Evolutionary conservation across 2,888 invertebrate species (phyloP), one percentile per base, ranked within the genome.

Genomic region (Eremobia ochroleuca): DNA sequence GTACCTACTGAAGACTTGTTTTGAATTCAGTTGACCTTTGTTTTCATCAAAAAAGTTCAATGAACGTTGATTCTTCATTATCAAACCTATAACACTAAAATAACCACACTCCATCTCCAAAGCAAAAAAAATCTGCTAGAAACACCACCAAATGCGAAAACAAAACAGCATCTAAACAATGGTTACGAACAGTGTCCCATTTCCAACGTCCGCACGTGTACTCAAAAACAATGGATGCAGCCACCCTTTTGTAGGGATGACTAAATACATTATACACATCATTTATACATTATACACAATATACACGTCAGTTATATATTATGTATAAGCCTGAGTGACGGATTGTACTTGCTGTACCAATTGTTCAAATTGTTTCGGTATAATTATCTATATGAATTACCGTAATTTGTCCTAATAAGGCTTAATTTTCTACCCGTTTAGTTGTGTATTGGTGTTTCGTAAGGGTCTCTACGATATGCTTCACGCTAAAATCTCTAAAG

Each of bases 221-320:
- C 31, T 65, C 68, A 74, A 81, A 88, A 89, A 89, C 90, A 89
- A 90, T 82, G 84, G 82, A 79, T 87, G 88, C 89, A 87, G 76
- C 85, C 76, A 79, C 87, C 87, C 85, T 92, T 92, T 90, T 92
- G 87, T 83, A 84, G 68, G 77, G 78, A 84, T 78, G 73, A 85
- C 88, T 87, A 87, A 90, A 83, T 77, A 59, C 46, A 66, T 76
- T 76, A 76, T 13, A 64, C 43, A 76, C 43, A 40, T 21, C 71
- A 71, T 71, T n/a, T 66, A 40, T 70, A 79, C 28, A 70, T 62
- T 83, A 87, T 87, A 67, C 31, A 67, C 37, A 79, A n/a, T 59
- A 59, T n/a, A 87, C 89, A 91, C 90, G 89, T 90, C 86, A 91
- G 89, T 88, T 88, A 86, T 86, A 90, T 90, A 90, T 91, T 91